Evolutionary conservation across 2,888 invertebrate species (phyloP), one percentile per base, ranked within the genome.

Genomic region (Pandemis heparana): DNA sequence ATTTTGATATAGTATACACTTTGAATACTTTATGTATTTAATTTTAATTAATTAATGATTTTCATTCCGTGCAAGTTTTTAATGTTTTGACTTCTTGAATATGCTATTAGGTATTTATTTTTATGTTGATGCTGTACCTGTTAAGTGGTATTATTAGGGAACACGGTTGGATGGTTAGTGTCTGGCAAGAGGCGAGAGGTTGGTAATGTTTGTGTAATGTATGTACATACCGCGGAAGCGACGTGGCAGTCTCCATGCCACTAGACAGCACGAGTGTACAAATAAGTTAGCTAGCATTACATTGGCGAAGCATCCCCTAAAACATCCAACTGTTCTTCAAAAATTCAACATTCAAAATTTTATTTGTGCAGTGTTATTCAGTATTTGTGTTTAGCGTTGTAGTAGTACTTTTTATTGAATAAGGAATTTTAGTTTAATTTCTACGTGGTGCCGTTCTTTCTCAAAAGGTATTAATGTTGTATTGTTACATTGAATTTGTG

Each of bases 61-160:
- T 93, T 91, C 94, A 94, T 94, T 94, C 94, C 94, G 92, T 91
- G 89, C 84, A 88, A 89, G 88, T 89, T 90, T 87, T 89, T 86
- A 82, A 83, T 85, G 78, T 83, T 82, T 72, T 70, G 74, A 77
- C 71, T 71, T 74, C 72, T 70, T 74, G 70, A 60, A 69, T 65
- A 63, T 65, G 65, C 65, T 72, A 63, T 70, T 70, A 76, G 77
- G 80, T 81, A 80, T 77, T 81, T 80, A 78, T 79, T 79, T 70
- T 65, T 65, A 88, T 88, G 89, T 84, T 88, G 88, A 89, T 88
- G 88, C 87, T 87, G 88, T 91, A 87, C 88, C 87, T 90, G 89
- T 80, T 84, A 82, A 79, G 78, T 79, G 83, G 79, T 82, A 82
- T 79, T 80, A 79, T 79, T 71, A 76, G 75, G 81, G 79, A 76